Evolutionary conservation across 2,113 vertebrate genomes (phyloP).

Genomic region (Phyllostomus discolor): DNA sequence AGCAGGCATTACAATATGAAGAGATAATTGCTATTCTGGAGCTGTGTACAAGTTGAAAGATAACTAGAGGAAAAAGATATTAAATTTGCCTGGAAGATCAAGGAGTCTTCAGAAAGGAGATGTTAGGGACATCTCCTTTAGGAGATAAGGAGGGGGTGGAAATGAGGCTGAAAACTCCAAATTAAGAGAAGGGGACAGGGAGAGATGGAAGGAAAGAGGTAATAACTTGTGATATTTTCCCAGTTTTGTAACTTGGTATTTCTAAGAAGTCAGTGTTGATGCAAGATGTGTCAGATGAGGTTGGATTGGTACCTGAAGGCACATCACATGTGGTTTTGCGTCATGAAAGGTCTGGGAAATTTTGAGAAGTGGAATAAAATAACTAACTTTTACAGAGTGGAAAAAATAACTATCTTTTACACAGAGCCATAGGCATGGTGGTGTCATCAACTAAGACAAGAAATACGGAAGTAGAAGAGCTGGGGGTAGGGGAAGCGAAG

Average conservation of each 20-base stretch:
- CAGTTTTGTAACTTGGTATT: neutral
- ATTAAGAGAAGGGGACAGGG: neutral
- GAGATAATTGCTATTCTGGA: neutral
- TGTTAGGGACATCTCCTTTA: no score
- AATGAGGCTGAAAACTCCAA: neutral
- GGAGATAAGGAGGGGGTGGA: neutral
- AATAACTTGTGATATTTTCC: neutral
- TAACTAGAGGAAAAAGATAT: neutral
- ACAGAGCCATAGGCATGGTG: neutral
- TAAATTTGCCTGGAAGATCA: neutral
- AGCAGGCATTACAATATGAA: neutral
- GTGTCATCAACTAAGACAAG: neutral
- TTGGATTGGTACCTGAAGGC: neutral
- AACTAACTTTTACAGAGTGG: neutral
- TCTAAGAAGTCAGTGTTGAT: neutral
- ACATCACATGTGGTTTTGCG: neutral
- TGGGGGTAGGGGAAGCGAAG: neutral
- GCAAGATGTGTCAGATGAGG: neutral
- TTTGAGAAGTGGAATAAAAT: constrained; percentile 4
- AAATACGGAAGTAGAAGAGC: neutral
- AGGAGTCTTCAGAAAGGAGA: neutral
- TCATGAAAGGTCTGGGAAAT: neutral
- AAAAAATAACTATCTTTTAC: neutral
- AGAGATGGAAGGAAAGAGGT: neutral
- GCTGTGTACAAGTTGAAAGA: neutral